Conservation (phyloP, 92 coral and sea anemone species). For the Porites divaricata region DNA sequence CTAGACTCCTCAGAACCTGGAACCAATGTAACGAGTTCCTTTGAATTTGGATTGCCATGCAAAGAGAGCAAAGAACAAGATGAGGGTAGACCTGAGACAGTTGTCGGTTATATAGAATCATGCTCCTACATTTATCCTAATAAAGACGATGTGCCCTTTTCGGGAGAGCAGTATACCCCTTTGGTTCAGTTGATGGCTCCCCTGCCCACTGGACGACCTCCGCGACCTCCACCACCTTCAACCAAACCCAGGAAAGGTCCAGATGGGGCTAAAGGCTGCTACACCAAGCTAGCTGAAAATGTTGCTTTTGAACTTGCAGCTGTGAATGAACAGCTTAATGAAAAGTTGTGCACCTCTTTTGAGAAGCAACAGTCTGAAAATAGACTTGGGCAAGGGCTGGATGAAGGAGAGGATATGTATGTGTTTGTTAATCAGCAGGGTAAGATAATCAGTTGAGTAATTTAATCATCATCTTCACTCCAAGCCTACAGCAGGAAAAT, state of each 20-base stretch:
- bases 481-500: not conserved
- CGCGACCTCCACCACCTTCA: constrained; percentile 5
- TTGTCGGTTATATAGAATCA: not conserved
- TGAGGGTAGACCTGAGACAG: not conserved
- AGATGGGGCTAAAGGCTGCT: constrained; percentile 59
- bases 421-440: constrained; percentile 53
- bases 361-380: not conserved
- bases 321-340: constrained; percentile 53
- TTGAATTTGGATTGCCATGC: not conserved
- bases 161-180: constrained; percentile 14
- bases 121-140: too few species aligned
- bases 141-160: not conserved
- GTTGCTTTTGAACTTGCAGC: constrained; percentile 62
- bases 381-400: not conserved
- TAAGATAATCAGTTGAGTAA: not conserved
- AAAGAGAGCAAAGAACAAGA: not conserved
- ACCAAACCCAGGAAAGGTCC: constrained; percentile 22
- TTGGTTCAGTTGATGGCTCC: constrained; percentile 25
- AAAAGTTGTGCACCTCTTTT: constrained; percentile 11
- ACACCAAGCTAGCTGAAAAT: constrained; percentile 69
- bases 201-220: constrained; percentile 3
- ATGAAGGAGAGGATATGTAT: constrained; percentile 44
- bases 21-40: not conserved
- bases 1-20: not conserved
- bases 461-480: not conserved